These are phyloP conservation scores for Sebastes paucispinis DNA, from an alignment of 2,797 vertebrate species.

Conservation along the genomic window DNA sequence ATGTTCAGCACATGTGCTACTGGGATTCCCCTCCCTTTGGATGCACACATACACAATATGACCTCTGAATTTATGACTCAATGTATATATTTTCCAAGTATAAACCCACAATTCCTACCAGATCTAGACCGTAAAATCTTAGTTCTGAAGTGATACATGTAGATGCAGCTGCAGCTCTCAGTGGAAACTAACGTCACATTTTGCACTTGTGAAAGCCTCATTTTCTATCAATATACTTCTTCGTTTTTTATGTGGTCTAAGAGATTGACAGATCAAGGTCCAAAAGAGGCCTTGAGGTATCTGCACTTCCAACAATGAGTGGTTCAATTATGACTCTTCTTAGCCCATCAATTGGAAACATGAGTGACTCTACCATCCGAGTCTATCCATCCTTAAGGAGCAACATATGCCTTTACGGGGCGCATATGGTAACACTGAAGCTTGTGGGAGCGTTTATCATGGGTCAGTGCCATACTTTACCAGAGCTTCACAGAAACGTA, in stretches of 20 bases:
- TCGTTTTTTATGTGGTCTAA: conserved; percentile 32
- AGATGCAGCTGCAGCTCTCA: conserved; percentile 11
- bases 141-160: conserved; percentile 15
- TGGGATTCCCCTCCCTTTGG: conserved; percentile 20
- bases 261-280: conserved; percentile 50
- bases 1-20: conserved; percentile 64
- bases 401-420: conserved; percentile 42
- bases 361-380: conserved; percentile 32
- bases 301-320: conserved; percentile 32
- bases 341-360: conserved; percentile 65
- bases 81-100: conserved; percentile 28
- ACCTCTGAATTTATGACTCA: conserved; percentile 38
- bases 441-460: conserved; percentile 9
- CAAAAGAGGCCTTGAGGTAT: conserved; percentile 39
- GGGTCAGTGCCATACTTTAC: conserved; percentile 30
- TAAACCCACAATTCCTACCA: conserved; percentile 41
- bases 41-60: conserved; percentile 1
- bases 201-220: conserved; percentile 29
- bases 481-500: conserved; percentile 9
- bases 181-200: conserved; percentile 25
- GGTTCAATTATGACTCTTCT: conserved; percentile 42
- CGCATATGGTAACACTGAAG: conserved; percentile 58
- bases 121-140: conserved; percentile 27
- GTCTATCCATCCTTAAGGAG: conserved; percentile 39
- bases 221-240: conserved; percentile 24